A percentile compares a stretch with the other conserved stretches of the same genome.
Conservation (phyloP, 2,797 vertebrate genomes). For the Delichon dasypus region DNA sequence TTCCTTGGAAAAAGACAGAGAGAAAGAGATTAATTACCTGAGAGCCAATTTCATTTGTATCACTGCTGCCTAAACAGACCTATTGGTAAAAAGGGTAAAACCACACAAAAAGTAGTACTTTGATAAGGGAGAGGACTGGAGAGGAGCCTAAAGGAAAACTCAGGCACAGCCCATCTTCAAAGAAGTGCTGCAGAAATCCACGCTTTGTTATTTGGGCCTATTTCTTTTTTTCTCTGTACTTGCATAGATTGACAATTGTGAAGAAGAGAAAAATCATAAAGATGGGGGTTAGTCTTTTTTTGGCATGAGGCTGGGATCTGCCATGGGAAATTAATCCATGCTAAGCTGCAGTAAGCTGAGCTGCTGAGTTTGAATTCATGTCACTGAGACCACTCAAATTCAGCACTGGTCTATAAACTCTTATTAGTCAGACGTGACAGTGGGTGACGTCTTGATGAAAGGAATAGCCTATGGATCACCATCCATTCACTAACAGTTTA, state of each 20-base stretch:
- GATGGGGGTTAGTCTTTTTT: neutral
- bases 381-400: neutral
- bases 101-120: neutral
- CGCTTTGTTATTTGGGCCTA: neutral
- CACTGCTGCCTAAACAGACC: neutral
- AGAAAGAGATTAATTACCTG: neutral
- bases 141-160: neutral
- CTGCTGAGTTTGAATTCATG: slow-evolving; percentile 27
- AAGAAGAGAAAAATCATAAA: neutral
- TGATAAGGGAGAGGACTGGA: neutral
- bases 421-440: slow-evolving; percentile 19
- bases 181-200: neutral
- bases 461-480: neutral
- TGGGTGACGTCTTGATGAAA: slow-evolving; percentile 1
- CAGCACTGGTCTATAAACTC: neutral
- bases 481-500: neutral
- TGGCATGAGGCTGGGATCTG: neutral
- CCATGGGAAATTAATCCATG: slow-evolving; percentile 33
- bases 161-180: neutral
- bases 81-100: neutral
- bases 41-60: neutral
- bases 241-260: neutral
- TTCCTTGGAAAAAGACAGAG: neutral
- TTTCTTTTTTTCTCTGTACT: neutral
- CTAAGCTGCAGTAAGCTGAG: slow-evolving; percentile 30